Conservation (phyloP, 2,113 vertebrate genomes). For the Panthera leo region DNA sequence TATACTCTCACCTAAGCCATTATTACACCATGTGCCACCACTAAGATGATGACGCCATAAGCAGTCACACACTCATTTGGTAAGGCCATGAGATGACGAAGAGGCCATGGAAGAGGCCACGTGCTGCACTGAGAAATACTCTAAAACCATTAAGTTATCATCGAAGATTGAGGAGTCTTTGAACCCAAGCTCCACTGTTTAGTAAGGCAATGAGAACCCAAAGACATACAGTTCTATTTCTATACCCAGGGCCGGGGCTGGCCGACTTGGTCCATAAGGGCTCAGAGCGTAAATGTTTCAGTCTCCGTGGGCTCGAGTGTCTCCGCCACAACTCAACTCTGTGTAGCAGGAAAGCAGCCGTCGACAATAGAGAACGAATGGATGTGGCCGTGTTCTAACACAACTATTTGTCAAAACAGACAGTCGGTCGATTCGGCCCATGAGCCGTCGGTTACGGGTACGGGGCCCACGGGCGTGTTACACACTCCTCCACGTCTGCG, state of each 20-base stretch:
- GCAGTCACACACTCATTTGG: background rate
- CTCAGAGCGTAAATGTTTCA: background rate
- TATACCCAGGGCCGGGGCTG: background rate
- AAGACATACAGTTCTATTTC: background rate
- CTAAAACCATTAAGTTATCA: background rate
- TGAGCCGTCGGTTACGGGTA: background rate
- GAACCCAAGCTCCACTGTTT: background rate
- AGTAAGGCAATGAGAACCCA: background rate
- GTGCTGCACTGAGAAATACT: background rate
- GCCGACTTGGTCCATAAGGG: background rate
- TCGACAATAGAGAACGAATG: accelerated
- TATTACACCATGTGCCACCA: background rate
- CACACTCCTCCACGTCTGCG: accelerated
- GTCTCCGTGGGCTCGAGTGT: background rate
- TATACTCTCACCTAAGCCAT: background rate
- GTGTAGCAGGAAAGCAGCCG: background rate
- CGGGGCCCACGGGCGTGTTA: too few species aligned
- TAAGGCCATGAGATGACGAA: background rate
- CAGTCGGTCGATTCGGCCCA: background rate
- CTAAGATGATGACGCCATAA: background rate
- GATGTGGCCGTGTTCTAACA: background rate
- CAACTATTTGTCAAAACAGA: background rate
- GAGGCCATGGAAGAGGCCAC: background rate
- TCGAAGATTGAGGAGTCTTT: background rate
- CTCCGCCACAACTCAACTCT: background rate